phyloP scores from a whole-genome alignment of 2,797 vertebrate genomes.

The Acanthurus lineatus region DNA sequence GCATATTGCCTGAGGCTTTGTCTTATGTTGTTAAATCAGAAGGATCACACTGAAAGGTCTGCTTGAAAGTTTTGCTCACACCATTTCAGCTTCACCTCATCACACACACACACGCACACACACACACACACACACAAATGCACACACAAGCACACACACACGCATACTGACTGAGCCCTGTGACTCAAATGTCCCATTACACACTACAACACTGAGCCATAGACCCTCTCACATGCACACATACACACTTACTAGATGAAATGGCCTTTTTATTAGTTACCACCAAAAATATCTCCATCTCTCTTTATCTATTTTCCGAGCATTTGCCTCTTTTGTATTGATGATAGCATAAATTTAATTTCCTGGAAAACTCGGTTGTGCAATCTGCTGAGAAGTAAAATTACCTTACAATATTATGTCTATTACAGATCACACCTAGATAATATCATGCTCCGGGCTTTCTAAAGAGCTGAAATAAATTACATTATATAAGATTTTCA shows the following conservation, averaged over 20 bases:
- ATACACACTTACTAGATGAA: slow-evolving; percentile 17
- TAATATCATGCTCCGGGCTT: slow-evolving; percentile 19
- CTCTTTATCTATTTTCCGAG: slow-evolving; percentile 13
- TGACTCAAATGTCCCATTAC: no score
- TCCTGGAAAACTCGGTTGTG: slow-evolving; percentile 35
- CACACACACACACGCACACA: background rate
- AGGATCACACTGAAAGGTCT: slow-evolving; percentile 51
- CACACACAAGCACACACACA: no score
- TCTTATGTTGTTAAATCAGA: slow-evolving; percentile 47
- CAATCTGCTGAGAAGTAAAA: slow-evolving; percentile 25
- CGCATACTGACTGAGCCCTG: no score
- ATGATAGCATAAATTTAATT: slow-evolving; percentile 32
- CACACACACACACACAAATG: background rate
- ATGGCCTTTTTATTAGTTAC: slow-evolving; percentile 21
- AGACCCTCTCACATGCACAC: no score
- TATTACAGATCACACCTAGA: slow-evolving; percentile 27
- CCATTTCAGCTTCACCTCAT: background rate
- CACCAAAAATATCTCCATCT: slow-evolving; percentile 6
- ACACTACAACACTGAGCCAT: no score
- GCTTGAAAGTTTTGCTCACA: slow-evolving; percentile 27
- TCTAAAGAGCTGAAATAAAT: slow-evolving; percentile 25
- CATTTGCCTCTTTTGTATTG: slow-evolving; percentile 19
- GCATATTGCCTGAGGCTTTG: slow-evolving; percentile 31
- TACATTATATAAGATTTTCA: slow-evolving; percentile 14
- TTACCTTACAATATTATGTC: slow-evolving; percentile 21